phyloP scores from a whole-genome alignment of 2,113 vertebrate genomes.

The Mola mola region DNA sequence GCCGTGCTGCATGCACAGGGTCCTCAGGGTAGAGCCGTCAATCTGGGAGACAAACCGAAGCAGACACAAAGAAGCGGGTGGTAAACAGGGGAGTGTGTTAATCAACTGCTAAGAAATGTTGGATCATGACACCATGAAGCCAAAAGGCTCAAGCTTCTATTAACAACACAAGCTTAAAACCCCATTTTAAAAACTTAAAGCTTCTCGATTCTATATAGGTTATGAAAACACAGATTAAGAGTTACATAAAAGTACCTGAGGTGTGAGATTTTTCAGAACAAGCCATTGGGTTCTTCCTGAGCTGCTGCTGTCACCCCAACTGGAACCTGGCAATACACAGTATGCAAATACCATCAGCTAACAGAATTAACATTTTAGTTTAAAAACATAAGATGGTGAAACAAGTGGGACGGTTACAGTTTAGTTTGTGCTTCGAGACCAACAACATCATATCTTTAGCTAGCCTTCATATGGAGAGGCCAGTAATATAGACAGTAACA shows the following conservation, averaged over 20 bases:
- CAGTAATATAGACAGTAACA: too few species aligned
- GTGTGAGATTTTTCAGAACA: conserved; percentile 99
- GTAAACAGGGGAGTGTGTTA: neutral
- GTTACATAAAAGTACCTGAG: conserved; percentile 86
- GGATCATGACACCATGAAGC: too few species aligned
- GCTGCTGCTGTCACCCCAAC: conserved; percentile 94
- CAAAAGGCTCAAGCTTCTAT: neutral
- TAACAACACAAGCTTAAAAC: neutral
- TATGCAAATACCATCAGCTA: neutral
- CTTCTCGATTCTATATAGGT: neutral
- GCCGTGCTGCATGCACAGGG: conserved; percentile 99
- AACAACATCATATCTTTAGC: too few species aligned
- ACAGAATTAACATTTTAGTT: neutral
- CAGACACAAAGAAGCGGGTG: neutral
- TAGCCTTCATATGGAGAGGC: too few species aligned
- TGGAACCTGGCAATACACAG: conserved; percentile 83
- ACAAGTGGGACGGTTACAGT: too few species aligned
- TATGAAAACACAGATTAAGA: neutral
- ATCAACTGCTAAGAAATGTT: neutral
- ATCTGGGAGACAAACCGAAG: conserved; percentile 81
- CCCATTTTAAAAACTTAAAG: neutral
- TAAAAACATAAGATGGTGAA: neutral
- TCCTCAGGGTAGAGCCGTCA: conserved; percentile 97
- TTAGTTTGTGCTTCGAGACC: too few species aligned
- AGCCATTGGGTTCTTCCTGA: conserved; percentile 99